Base-by-base conservation (phyloP, 2,888 invertebrate genomes). In the Hedychridium roseum region DNA sequence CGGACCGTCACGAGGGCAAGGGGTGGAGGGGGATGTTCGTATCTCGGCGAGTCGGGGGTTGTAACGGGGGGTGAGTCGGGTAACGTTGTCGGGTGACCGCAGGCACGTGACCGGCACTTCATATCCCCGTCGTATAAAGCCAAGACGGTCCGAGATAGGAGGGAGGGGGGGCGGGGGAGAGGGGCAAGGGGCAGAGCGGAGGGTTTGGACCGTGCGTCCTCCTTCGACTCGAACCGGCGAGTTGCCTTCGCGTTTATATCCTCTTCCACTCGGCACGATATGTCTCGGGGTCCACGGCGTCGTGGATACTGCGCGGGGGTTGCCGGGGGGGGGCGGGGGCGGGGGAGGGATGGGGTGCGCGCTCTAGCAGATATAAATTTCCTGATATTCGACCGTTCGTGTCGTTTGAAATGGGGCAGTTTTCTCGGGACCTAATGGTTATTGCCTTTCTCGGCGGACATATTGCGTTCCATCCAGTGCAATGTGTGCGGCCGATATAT, bases 351-450 rank as follows among this genome's bases (percentile, higher is more conserved):
- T 51, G 41, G 55, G 56, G 52, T 60, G 57, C 62, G 63, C n/a
- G n/a, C n/a, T n/a, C 70, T 73, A 71, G 71, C 70, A 73, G 79
- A 80, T 80, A 83, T 83, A 83, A 83, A 83, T 83, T 82, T 81
- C 79, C 77, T 79, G 82, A 82, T 83, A 83, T 83, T 82, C 82
- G 82, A 76, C 81, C 81, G 82, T 80, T 80, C 81, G 82, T 82
- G 83, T 83, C 83, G 82, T 81, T 80, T 81, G 81, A 80, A 83
- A 83, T 82, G 82, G 83, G 82, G 82, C 81, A 82, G 82, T 82
- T 83, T 83, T 82, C 82, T 82, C 81, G 80, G 80, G 80, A 82
- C 82, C 82, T 83, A 83, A 83, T 83, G 83, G 83, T 83, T 83
- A 83, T 83, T 83, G 82, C 83, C 81, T 83, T 82, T 82, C 82